phyloP scores from a whole-genome alignment of 1,140 invertebrate genomes.

The Drosophila repletoides region DNA sequence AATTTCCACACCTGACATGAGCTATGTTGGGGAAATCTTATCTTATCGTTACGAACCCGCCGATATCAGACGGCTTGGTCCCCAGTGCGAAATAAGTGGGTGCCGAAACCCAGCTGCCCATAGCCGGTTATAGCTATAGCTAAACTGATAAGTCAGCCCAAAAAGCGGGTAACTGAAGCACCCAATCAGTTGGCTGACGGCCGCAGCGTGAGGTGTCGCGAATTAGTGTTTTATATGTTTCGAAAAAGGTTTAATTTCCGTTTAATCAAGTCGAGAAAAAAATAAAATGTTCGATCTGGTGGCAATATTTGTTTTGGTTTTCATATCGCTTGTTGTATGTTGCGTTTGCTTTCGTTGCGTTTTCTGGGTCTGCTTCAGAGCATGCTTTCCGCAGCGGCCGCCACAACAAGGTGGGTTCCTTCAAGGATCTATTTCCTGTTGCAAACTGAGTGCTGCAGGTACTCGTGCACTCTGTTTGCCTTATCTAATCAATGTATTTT shows the following conservation, averaged over 20 bases:
- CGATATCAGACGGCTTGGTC: constrained; percentile 29
- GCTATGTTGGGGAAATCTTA: constrained; percentile 36
- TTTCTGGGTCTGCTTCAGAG: constrained; percentile 57
- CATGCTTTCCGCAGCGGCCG: no score
- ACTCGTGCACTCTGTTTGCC: no score
- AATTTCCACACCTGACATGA: constrained; percentile 12
- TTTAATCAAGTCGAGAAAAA: no score
- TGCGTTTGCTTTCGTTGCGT: constrained; percentile 57
- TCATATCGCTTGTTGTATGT: constrained; percentile 64
- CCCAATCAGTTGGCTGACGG: constrained; percentile 20
- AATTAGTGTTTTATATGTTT: not conserved
- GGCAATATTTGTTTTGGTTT: constrained; percentile 59
- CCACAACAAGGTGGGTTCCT: constrained; percentile 8
- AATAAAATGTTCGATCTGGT: constrained; percentile 54
- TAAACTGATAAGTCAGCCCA: constrained; percentile 14
- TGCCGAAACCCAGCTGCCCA: constrained; percentile 2
- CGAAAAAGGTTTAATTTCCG: no score
- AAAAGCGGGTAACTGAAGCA: not conserved
- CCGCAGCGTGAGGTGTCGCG: not conserved
- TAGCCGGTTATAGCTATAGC: not conserved
- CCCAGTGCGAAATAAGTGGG: not conserved
- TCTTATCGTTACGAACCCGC: constrained; percentile 26
- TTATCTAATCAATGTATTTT: no score
- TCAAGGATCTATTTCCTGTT: no score
- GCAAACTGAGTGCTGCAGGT: no score